Evolutionary conservation across 2,888 invertebrate species (phyloP), one percentile per base, ranked within the genome.

Genomic region (Mythimna vitellina): DNA sequence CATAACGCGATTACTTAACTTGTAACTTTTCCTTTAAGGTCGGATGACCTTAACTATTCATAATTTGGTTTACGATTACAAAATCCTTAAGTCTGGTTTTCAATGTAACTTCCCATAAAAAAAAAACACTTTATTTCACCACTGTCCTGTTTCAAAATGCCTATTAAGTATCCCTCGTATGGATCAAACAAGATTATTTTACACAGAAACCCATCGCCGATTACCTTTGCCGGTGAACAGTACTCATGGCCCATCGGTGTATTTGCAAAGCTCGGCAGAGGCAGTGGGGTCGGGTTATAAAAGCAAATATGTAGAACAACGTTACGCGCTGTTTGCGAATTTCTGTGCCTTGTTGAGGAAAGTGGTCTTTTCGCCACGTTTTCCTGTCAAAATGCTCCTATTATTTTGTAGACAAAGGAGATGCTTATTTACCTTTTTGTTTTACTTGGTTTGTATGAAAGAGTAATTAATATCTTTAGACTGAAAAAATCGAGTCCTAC

Each of bases 281-380:
- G 35, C 62, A 17, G 3, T 58, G n/a, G 35, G 32, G 17, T 38
- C 38, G 5, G 56, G 70, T 49, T 53, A 29, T 57, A 62, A 66
- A 64, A 78, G 17, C 62, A 77, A 66, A 66, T 46, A 58, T 17
- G 29, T 38, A 65, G 20, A 32, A 56, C 46, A 38, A 42, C 46
- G 53, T 65, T 51, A 42, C 42, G 14, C 38, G 25, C 22, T 62
- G 42, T 65, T 38, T 14, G 25, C 25, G 12, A 32, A 25, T 49
- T 60, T 76, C 64, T 76, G 49, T 54, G 49, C 49, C n/a, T 20
- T 25, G 70, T 29, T 57, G 22, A 38, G 7, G 29, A 35, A 35
- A 63, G n/a, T 12, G 25, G 14, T 25, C 1, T 60, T 73, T 51
- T 35, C 14, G 9, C 22, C 32, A 42, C 10, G 29, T 57, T 79